phyloP scores from a whole-genome alignment of 1,140 invertebrate species.

The Heliothis subflexa region DNA sequence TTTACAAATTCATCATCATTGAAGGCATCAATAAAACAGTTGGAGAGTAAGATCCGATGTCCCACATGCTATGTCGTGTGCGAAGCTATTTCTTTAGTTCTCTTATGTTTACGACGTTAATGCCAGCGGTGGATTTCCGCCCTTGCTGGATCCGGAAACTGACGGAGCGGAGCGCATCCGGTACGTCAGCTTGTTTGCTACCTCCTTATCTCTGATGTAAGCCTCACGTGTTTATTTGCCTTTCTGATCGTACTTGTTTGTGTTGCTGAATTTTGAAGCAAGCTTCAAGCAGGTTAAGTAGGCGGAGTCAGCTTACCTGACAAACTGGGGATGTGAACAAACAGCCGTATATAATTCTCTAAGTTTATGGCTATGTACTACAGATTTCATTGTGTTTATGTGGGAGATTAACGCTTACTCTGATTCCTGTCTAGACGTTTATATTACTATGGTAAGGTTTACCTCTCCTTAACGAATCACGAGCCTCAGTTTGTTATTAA shows the following conservation, averaged over 20 bases:
- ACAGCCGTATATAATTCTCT: conserved; percentile 15
- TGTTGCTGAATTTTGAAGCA: conserved; percentile 45
- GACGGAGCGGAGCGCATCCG: conserved; percentile 64
- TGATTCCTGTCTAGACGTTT: conserved; percentile 33
- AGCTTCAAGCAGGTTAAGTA: conserved; percentile 11
- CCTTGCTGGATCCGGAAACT: conserved; percentile 61
- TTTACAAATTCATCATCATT: conserved; percentile 38
- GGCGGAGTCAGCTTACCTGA: conserved; percentile 3
- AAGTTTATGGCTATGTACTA: conserved; percentile 11
- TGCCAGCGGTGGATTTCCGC: conserved; percentile 65
- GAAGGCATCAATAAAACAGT: conserved; percentile 24
- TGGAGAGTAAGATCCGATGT: conserved; percentile 16
- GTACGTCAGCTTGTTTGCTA: conserved; percentile 67
- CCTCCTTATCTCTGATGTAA: conserved; percentile 58
- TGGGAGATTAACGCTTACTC: conserved; percentile 14
- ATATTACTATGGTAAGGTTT: conserved; percentile 11
- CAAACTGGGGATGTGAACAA: not conserved
- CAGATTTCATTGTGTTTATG: conserved; percentile 30
- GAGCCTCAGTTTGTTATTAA: conserved; percentile 33
- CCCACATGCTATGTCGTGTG: conserved; percentile 41
- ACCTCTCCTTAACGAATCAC: conserved; percentile 26
- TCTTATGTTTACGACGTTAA: conserved; percentile 63
- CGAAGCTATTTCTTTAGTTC: conserved; percentile 38
- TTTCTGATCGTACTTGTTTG: conserved; percentile 54
- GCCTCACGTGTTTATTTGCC: conserved; percentile 58